phyloP scores from a whole-genome alignment of 92 coral and sea anemone genomes.

The Phymanthus crucifer region DNA sequence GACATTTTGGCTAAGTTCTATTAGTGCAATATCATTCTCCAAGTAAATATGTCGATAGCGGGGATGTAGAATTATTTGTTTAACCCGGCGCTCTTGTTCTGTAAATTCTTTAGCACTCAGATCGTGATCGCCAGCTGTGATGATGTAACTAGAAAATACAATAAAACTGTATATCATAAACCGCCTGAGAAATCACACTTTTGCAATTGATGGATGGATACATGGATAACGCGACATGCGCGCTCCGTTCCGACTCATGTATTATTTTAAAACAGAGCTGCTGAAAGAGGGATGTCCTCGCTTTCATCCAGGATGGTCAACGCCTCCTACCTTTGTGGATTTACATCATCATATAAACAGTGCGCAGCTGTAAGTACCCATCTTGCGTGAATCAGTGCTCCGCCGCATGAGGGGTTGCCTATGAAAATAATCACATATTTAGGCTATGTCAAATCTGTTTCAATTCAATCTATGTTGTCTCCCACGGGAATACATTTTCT shows the following conservation, averaged over 20 bases:
- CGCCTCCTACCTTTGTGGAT: neutral
- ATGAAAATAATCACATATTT: neutral
- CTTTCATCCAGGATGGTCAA: too few species aligned
- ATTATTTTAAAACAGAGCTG: too few species aligned
- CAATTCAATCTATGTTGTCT: neutral
- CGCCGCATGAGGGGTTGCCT: slow-evolving; percentile 40
- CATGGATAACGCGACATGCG: too few species aligned
- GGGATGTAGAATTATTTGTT: slow-evolving; percentile 32
- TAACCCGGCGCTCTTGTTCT: slow-evolving; percentile 5
- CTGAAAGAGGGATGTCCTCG: too few species aligned
- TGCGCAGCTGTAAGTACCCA: slow-evolving; percentile 62
- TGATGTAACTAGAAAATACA: slow-evolving; percentile 6
- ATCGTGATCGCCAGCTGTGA: slow-evolving; percentile 54
- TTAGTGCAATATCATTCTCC: slow-evolving; percentile 51
- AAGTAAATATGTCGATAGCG: slow-evolving; percentile 10
- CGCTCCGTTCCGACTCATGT: too few species aligned
- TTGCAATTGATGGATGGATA: too few species aligned
- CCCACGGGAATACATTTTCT: too few species aligned
- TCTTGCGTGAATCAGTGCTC: slow-evolving; percentile 33
- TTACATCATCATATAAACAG: slow-evolving; percentile 27
- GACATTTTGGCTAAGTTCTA: slow-evolving; percentile 33
- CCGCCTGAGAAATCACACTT: too few species aligned
- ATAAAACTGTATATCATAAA: neutral
- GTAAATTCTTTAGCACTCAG: neutral
- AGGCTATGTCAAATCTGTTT: neutral